These are phyloP conservation scores for Buceros bicornis DNA, from an alignment of 2,797 vertebrate species.

Conservation along the genomic window DNA sequence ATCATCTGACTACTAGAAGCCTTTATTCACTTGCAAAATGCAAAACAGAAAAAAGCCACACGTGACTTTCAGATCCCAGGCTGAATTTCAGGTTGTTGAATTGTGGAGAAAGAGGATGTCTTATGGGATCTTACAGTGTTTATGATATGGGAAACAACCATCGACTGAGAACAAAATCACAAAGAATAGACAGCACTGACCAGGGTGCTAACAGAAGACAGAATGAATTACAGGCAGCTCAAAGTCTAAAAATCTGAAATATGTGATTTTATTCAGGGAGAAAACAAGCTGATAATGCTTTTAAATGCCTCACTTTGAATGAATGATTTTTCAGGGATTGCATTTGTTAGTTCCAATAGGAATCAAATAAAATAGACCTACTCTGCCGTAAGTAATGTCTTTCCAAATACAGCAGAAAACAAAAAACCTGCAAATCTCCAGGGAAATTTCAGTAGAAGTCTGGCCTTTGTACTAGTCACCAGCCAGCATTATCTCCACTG, in stretches of 20 bases:
- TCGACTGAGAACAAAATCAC: not conserved
- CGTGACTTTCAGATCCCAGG: not conserved
- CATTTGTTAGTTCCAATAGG: not conserved
- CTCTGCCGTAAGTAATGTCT: not conserved
- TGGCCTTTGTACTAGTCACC: not conserved
- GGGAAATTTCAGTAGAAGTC: not conserved
- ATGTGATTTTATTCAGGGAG: not conserved
- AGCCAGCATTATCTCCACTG: not conserved
- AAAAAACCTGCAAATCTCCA: not conserved
- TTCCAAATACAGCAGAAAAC: not conserved
- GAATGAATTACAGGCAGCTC: not conserved
- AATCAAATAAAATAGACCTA: not conserved
- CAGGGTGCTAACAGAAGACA: not conserved
- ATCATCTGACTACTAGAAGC: not conserved
- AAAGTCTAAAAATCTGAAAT: not conserved
- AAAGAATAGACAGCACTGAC: not conserved
- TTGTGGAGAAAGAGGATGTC: not conserved
- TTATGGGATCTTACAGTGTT: not conserved
- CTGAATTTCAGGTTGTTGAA: not conserved
- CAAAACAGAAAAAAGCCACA: not conserved
- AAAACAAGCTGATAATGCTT: not conserved
- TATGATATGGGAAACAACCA: not conserved
- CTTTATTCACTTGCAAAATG: not conserved
- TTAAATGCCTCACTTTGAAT: not conserved
- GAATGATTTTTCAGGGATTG: not conserved